Evolutionary conservation across 2,888 invertebrate species (phyloP), one percentile per base, ranked within the genome.

Genomic region (Tipula confusa): DNA sequence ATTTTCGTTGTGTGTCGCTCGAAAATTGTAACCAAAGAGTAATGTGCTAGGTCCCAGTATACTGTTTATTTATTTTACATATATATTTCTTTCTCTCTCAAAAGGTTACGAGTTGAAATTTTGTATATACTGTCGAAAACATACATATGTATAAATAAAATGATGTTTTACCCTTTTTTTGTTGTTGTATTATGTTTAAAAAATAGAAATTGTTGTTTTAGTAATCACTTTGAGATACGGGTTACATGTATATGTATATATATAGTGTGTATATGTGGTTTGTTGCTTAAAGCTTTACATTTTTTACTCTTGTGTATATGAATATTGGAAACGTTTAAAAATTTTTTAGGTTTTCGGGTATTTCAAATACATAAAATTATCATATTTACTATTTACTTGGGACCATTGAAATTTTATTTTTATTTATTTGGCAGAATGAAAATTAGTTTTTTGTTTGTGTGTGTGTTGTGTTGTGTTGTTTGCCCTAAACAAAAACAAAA

Each of bases 381-480:
- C 80, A 31, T 80, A 29, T 80, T 80, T 80, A 80, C 80, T 80
- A 80, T 80, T 80, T 80, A 80, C 80, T 80, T 80, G 80, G 80
- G 80, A 80, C 80, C 80, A 80, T 29, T 80, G 80, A 80, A 80
- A 29, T 29, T 80, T 80, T 80, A 29, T 80, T 80, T 31, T 80
- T 29, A 80, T 80, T 80, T 80, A 64, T 64, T 24, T 64, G 64
- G 64, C 64, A 64, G 64, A 64, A 64, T 64, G 64, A 64, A 64
- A 64, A 64, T 64, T 64, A 64, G 64, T 24, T 64, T 64, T 64
- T 64, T 43, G n/a, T n/a, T n/a, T n/a, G n/a, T n/a, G n/a, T n/a
- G n/a, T n/a, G n/a, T n/a, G n/a, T n/a, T n/a, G n/a, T n/a, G n/a
- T n/a, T n/a, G n/a, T n/a, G n/a, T n/a, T n/a, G n/a, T n/a, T n/a